Conservation (phyloP, 1,140 invertebrate species). For the Pissodes strobi region DNA sequence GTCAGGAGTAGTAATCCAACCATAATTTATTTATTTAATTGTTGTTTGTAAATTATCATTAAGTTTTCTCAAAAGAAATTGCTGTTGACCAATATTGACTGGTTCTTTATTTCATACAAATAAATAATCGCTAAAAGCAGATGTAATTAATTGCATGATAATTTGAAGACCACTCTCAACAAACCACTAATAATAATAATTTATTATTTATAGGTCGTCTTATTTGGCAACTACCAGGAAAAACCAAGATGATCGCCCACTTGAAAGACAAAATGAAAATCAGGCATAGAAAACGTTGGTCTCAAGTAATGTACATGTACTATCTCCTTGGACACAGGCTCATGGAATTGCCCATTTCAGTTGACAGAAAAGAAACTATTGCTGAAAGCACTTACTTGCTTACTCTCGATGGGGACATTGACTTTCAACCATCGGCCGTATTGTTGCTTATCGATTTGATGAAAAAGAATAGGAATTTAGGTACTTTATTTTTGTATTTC, state of each 20-base stretch:
- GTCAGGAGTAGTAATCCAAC: too few species aligned
- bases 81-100: too few species aligned
- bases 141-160: too few species aligned
- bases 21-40: too few species aligned
- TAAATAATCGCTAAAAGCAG: too few species aligned
- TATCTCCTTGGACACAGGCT: conserved; percentile 92
- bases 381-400: conserved; percentile 96
- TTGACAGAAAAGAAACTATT: conserved; percentile 90
- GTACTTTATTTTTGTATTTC: conserved; percentile 34
- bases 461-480: conserved; percentile 97
- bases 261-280: conserved; percentile 97
- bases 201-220: conserved; percentile 61
- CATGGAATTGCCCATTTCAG: conserved; percentile 93
- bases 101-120: too few species aligned
- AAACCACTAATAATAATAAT: too few species aligned
- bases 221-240: conserved; percentile 93
- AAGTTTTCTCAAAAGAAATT: too few species aligned
- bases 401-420: conserved; percentile 97
- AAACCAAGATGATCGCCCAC: conserved; percentile 97
- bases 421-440: conserved; percentile 96
- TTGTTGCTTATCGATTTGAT: conserved; percentile 94
- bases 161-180: too few species aligned
- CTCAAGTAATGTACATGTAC: conserved; percentile 93
- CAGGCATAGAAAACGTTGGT: conserved; percentile 93
- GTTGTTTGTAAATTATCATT: too few species aligned